Percentiles rank a stretch among this genome's conserved stretches.
phyloP scores from a whole-genome alignment of 2,113 vertebrate genomes.

The Uropsilus gracilis region DNA sequence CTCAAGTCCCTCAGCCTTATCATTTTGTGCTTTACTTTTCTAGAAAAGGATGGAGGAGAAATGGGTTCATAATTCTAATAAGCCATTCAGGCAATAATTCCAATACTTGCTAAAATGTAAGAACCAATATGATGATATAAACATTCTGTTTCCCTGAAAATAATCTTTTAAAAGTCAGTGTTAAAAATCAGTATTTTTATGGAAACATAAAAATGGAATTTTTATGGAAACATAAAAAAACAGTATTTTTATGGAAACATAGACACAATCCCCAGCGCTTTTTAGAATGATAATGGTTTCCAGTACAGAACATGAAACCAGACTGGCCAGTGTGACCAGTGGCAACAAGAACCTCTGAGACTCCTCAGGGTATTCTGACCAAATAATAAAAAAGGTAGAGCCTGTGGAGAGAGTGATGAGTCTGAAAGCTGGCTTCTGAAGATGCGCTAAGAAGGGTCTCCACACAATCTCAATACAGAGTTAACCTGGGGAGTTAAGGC shows the following conservation, averaged over 20 bases:
- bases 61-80: background rate
- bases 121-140: background rate
- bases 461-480: background rate
- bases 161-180: background rate
- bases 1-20: background rate
- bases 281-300: background rate
- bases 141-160: background rate
- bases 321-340: background rate
- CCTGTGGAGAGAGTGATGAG: background rate
- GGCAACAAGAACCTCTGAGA: background rate
- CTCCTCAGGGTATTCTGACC: background rate
- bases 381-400: background rate
- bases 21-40: slow-evolving; percentile 39
- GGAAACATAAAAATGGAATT: background rate
- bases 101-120: background rate
- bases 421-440: background rate
- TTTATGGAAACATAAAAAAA: background rate
- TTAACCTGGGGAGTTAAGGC: background rate
- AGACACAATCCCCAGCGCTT: background rate
- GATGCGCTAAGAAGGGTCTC: background rate
- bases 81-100: background rate
- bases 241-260: background rate
- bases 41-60: background rate
- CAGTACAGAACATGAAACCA: background rate
- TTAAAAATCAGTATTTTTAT: background rate